phyloP scores from a whole-genome alignment of 2,113 vertebrate species.

The Leucoraja erinaceus region DNA sequence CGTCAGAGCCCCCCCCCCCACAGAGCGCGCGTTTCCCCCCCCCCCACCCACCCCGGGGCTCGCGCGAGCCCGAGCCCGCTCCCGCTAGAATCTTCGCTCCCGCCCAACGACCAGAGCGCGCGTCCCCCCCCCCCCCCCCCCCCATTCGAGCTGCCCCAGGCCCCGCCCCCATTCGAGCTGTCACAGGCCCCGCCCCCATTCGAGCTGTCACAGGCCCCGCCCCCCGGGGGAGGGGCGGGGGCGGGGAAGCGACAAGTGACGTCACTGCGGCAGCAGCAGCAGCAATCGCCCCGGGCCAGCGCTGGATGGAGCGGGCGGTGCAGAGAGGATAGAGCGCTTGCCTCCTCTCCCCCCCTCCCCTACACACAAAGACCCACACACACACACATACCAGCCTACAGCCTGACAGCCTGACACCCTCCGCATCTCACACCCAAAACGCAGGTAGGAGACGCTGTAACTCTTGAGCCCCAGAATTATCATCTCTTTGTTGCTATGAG shows the following conservation, averaged over 20 bases:
- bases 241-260: neutral
- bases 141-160: too few species aligned
- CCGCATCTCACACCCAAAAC: neutral
- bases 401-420: neutral
- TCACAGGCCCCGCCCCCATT: too few species aligned
- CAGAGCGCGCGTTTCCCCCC: too few species aligned
- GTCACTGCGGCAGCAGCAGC: constrained; percentile 13
- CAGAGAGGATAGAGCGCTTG: neutral
- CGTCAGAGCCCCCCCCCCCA: too few species aligned
- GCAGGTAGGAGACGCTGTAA: neutral
- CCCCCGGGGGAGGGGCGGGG: too few species aligned
- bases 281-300: neutral
- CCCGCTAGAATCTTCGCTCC: too few species aligned
- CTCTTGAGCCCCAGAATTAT: neutral
- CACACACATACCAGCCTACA: neutral
- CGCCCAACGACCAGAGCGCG: too few species aligned
- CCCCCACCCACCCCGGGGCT: too few species aligned
- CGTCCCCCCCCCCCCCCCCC: too few species aligned
- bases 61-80: too few species aligned
- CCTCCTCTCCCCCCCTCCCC: neutral
- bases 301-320: neutral
- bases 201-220: too few species aligned
- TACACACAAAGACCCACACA: neutral
- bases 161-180: too few species aligned
- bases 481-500: neutral